Evolutionary conservation across 2,888 invertebrate genomes (phyloP).

Genomic region (Agonopterix heracliana): DNA sequence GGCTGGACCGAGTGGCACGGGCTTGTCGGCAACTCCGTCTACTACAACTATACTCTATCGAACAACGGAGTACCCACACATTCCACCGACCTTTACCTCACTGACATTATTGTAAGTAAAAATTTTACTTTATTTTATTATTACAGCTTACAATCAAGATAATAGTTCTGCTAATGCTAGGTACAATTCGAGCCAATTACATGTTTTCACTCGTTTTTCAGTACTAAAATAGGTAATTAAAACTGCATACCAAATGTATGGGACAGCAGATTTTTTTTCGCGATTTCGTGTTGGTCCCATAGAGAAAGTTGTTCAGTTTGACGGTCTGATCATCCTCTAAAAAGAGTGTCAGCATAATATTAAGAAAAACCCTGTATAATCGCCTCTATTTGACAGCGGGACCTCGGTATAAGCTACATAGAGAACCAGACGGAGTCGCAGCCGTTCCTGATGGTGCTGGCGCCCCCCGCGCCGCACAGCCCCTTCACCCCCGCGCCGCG

Average conservation of each 20-base stretch:
- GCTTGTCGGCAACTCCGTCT: conserved; percentile 92
- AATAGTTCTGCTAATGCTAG: background rate
- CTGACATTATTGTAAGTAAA: conserved; percentile 85
- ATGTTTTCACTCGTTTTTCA: too few species aligned
- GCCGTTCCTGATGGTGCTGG: conserved; percentile 90
- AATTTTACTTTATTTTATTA: conserved; percentile 1
- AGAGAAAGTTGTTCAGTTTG: too few species aligned
- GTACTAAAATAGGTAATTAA: too few species aligned
- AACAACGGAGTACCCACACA: conserved; percentile 84
- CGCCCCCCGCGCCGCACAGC: conserved; percentile 91
- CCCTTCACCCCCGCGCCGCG: conserved; percentile 90
- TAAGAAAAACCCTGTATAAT: too few species aligned
- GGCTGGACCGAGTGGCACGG: conserved; percentile 95
- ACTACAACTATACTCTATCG: conserved; percentile 91
- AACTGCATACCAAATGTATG: too few species aligned
- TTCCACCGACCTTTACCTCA: conserved; percentile 84
- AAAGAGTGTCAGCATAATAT: too few species aligned
- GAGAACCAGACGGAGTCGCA: conserved; percentile 51
- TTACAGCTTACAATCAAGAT: background rate
- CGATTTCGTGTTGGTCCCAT: too few species aligned
- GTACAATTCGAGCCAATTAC: background rate
- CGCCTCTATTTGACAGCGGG: conserved; percentile 32
- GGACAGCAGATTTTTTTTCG: too few species aligned
- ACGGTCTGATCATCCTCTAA: too few species aligned
- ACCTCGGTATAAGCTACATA: conserved; percentile 49